phyloP scores from a whole-genome alignment of 2,888 invertebrate species.

The Masnerella sp. region DNA sequence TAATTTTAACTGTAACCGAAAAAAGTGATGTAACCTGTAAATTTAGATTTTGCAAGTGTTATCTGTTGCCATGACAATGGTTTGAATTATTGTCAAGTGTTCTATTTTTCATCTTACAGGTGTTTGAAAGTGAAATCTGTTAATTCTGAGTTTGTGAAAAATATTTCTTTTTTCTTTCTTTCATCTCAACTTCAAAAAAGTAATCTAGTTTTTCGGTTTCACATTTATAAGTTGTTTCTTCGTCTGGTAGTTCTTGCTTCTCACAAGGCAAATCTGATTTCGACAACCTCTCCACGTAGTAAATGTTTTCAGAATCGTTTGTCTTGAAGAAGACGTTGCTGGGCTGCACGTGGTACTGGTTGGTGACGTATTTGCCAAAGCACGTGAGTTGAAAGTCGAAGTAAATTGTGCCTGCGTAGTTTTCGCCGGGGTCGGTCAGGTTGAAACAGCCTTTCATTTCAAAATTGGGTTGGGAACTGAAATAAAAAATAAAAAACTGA shows the following conservation, averaged over 20 bases:
- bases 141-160: too few species aligned
- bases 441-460: conserved; percentile 65
- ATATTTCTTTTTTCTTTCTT: too few species aligned
- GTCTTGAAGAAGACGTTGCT: conserved; percentile 68
- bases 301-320: conserved; percentile 64
- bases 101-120: too few species aligned
- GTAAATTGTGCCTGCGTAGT: conserved; percentile 68
- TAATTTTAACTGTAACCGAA: too few species aligned
- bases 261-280: neutral
- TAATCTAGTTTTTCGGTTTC: neutral
- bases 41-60: conserved; percentile 7
- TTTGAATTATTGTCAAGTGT: too few species aligned
- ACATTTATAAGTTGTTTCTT: neutral
- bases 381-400: conserved; percentile 68
- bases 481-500: too few species aligned
- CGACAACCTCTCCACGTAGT: conserved; percentile 64
- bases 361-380: conserved; percentile 69
- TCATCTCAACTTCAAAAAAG: too few species aligned
- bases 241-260: neutral
- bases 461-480: conserved; percentile 70
- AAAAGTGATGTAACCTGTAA: neutral
- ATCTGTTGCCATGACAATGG: conserved; percentile 22
- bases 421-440: conserved; percentile 70
- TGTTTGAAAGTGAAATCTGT: too few species aligned
- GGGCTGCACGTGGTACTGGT: conserved; percentile 67